Percentiles rank a stretch among this genome's conserved stretches.
These are phyloP conservation scores for Phymorhynchus buccinoides DNA, from an alignment of 1,140 invertebrate species.

Conservation along the genomic window DNA sequence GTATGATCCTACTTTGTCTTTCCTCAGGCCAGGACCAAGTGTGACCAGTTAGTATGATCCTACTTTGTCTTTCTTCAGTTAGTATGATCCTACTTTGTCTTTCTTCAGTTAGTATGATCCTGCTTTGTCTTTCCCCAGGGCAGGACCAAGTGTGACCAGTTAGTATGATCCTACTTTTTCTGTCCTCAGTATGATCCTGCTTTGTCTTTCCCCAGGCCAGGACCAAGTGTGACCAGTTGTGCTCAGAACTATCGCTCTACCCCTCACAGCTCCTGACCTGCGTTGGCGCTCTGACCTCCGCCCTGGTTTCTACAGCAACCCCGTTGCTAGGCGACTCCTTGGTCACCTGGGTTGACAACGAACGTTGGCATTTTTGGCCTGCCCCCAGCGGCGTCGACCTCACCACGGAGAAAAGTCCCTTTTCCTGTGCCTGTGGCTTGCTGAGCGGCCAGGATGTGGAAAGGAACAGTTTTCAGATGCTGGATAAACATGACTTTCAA, in stretches of 20 bases:
- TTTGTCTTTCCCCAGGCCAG: neutral
- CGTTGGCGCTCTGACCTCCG: neutral
- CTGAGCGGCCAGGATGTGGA: neutral
- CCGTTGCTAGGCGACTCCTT: neutral
- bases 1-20: too few species aligned
- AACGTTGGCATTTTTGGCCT: constrained; percentile 24
- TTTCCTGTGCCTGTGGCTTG: constrained; percentile 27
- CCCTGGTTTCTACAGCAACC: neutral
- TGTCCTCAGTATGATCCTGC: too few species aligned
- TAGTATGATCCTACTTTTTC: too few species aligned
- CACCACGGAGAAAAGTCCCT: neutral
- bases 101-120: too few species aligned
- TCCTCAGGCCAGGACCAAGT: too few species aligned
- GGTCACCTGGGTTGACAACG: neutral
- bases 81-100: too few species aligned
- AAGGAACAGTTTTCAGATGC: neutral
- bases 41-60: too few species aligned
- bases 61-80: too few species aligned
- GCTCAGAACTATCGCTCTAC: neutral
- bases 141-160: too few species aligned
- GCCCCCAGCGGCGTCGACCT: neutral
- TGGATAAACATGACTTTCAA: neutral
- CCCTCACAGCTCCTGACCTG: neutral
- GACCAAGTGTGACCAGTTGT: neutral
- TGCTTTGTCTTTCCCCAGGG: too few species aligned